Conservation (phyloP, 2,113 vertebrate genomes). For the Leucosticte australis region DNA sequence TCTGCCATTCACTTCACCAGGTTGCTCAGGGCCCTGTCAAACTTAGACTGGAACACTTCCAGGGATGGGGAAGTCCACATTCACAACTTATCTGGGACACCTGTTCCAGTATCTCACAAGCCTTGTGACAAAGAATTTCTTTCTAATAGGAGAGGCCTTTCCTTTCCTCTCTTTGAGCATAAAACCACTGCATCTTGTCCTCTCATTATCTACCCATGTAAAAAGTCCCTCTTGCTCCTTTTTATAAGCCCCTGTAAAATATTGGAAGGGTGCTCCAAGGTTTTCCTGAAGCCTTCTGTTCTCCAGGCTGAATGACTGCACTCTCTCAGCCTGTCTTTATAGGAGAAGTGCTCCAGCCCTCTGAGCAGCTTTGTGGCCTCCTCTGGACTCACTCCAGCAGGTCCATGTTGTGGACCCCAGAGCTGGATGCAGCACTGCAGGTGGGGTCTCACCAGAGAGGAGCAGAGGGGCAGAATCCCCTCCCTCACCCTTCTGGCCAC, state of each 20-base stretch:
- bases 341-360: neutral
- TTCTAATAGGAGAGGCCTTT: neutral
- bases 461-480: neutral
- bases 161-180: neutral
- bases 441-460: neutral
- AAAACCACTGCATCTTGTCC: neutral
- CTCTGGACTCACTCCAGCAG: neutral
- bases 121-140: neutral
- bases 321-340: neutral
- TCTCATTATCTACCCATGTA: neutral
- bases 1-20: neutral
- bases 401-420: neutral
- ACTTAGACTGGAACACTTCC: neutral
- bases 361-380: rapidly evolving
- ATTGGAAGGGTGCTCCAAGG: neutral
- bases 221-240: neutral
- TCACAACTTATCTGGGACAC: neutral
- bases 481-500: rapidly evolving
- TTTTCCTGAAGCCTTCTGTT: neutral
- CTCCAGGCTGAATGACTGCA: neutral
- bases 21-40: neutral
- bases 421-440: neutral
- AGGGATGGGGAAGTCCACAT: neutral
- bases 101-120: neutral
- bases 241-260: neutral